Percentiles rank a stretch among this genome's conserved stretches.
phyloP scores from a whole-genome alignment of 37 sponge, comb jelly and placozoan genomes.

The Axinella damicornis region DNA sequence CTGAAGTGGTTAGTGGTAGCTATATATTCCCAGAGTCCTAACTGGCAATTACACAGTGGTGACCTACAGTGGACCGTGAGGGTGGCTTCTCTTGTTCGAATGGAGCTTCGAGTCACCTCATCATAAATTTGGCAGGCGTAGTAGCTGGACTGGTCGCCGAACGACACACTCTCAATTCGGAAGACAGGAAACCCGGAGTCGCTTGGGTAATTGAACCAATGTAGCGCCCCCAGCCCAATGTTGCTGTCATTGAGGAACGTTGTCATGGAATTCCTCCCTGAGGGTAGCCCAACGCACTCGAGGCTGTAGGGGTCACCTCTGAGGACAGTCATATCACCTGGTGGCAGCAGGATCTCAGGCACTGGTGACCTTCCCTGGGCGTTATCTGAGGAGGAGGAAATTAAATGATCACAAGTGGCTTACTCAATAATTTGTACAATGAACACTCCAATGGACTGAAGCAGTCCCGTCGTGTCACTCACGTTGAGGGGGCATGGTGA shows the following conservation, averaged over 20 bases:
- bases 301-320: slow-evolving; percentile 10
- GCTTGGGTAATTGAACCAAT: not conserved
- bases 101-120: too few relatives aligned
- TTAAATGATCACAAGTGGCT: too few relatives aligned
- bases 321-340: not conserved
- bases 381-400: too few relatives aligned
- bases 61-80: slow-evolving; percentile 14
- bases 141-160: not conserved
- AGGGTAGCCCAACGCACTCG: slow-evolving; percentile 33
- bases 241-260: too few relatives aligned
- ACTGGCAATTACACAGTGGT: too few relatives aligned
- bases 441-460: too few relatives aligned
- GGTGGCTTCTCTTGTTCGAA: not conserved
- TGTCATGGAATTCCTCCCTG: not conserved
- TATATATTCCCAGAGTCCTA: too few relatives aligned
- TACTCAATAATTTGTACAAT: too few relatives aligned
- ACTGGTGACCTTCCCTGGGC: too few relatives aligned
- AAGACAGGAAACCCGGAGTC: slow-evolving; percentile 20
- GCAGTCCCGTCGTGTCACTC: not conserved
- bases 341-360: not conserved
- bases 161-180: not conserved
- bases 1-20: too few relatives aligned
- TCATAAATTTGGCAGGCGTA: not conserved
- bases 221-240: not conserved
- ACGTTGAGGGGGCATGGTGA: not conserved